These are phyloP conservation scores for Calycopis cecrops DNA, from an alignment of 1,140 invertebrate species.

Conservation along the genomic window DNA sequence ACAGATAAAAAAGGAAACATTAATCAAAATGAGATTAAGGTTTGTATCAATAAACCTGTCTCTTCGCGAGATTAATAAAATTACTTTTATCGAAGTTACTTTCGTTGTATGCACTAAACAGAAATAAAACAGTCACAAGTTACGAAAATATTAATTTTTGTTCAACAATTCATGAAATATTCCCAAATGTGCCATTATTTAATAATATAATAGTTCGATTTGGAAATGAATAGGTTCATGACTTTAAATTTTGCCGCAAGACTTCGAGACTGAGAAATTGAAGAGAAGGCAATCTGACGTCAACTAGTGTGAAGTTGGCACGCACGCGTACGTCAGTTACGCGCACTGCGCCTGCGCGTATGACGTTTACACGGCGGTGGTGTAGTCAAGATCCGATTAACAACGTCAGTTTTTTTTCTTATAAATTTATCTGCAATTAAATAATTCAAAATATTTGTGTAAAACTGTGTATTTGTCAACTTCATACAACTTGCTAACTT, in stretches of 20 bases:
- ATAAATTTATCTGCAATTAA: constrained; percentile 28
- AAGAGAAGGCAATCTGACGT: constrained; percentile 12
- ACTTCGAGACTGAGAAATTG: constrained; percentile 13
- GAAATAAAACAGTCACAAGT: too few relatives aligned
- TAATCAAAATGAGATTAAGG: neutral
- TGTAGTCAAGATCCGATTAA: constrained; percentile 72
- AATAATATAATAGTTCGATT: too few relatives aligned
- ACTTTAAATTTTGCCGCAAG: constrained; percentile 25
- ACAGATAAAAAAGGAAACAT: too few relatives aligned
- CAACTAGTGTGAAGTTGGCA: constrained; percentile 52
- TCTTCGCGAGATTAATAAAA: too few relatives aligned
- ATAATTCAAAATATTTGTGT: constrained; percentile 26
- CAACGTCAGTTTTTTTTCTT: constrained; percentile 66
- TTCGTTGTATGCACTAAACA: too few relatives aligned
- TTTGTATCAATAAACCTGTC: neutral
- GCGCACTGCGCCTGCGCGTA: constrained; percentile 69
- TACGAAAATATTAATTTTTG: neutral
- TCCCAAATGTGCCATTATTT: too few relatives aligned
- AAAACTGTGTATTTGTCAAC: constrained; percentile 34
- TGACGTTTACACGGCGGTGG: constrained; percentile 71
- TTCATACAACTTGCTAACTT: constrained; percentile 40
- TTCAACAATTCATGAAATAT: too few relatives aligned
- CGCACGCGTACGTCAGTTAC: constrained; percentile 67
- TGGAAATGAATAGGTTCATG: neutral
- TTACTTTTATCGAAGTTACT: too few relatives aligned